Conservation (phyloP, 2,113 vertebrate species). For the Heliornis fulica region DNA sequence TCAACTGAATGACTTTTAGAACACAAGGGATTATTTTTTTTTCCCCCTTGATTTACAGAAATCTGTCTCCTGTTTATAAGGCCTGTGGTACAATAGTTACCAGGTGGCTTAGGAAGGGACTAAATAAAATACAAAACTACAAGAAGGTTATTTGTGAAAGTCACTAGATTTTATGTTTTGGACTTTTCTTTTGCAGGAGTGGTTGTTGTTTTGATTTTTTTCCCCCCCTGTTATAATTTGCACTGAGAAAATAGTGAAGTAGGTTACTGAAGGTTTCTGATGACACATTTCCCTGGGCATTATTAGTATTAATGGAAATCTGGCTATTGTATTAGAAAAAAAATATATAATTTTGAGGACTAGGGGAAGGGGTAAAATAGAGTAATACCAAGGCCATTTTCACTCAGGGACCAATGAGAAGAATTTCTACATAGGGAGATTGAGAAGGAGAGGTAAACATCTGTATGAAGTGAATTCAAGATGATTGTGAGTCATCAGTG, state of each 20-base stretch:
- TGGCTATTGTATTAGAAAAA: neutral
- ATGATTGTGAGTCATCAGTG: neutral
- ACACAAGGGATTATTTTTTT: neutral
- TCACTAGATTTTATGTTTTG: neutral
- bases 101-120: neutral
- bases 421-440: neutral
- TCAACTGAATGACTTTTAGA: neutral
- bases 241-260: neutral
- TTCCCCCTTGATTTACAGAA: neutral
- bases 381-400: neutral
- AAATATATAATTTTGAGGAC: neutral
- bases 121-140: neutral
- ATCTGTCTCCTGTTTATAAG: neutral
- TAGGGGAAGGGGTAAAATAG: neutral
- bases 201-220: neutral
- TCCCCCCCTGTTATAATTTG: neutral
- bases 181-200: neutral
- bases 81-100: neutral
- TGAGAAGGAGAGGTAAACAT: neutral
- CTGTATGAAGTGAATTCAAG: neutral
- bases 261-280: neutral
- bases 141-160: neutral
- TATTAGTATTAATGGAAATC: neutral
- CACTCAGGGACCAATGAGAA: neutral
- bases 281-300: neutral